Conservation (phyloP, 2,797 vertebrate species). For the Thunnus albacares region DNA sequence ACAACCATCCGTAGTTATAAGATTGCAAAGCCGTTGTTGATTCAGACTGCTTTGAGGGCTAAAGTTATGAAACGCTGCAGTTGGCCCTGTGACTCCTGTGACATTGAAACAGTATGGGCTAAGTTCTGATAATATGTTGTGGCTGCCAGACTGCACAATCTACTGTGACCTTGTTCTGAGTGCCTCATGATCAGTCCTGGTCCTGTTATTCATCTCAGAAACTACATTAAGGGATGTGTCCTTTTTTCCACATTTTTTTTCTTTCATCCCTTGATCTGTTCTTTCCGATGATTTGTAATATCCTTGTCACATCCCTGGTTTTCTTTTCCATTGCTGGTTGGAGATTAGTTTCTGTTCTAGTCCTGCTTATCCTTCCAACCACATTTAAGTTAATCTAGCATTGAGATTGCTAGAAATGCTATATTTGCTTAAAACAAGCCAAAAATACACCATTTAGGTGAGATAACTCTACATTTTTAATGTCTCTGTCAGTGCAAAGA, state of each 20-base stretch:
- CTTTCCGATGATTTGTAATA: fast-evolving
- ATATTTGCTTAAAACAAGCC: no score
- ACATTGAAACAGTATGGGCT: neutral
- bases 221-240: neutral
- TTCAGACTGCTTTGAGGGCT: neutral
- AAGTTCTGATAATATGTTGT: conserved; percentile 3
- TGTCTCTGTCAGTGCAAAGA: neutral
- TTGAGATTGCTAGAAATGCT: no score
- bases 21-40: neutral
- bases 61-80: neutral
- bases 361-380: neutral
- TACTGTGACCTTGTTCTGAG: neutral
- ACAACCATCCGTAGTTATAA: neutral
- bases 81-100: conserved; percentile 5
- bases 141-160: neutral
- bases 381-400: neutral
- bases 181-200: neutral
- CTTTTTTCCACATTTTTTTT: neutral
- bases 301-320: neutral
- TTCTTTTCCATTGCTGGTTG: neutral
- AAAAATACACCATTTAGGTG: no score
- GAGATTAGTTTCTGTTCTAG: neutral
- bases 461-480: no score
- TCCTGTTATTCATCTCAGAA: neutral
- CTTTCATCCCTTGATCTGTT: neutral